Conservation (phyloP, 2,797 vertebrate genomes). For the Thalassophryne amazonica region DNA sequence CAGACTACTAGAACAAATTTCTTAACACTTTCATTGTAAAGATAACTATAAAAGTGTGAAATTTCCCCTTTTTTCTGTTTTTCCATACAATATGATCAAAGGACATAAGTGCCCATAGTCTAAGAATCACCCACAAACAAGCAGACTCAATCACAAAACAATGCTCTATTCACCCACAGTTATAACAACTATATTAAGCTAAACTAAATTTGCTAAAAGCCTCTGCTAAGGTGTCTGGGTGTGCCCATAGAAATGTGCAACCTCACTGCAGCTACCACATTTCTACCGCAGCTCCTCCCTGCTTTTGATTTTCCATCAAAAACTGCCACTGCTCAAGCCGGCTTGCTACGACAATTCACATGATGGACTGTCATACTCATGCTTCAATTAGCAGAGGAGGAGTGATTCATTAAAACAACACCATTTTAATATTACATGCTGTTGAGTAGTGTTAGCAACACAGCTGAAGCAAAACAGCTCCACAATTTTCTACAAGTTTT, state of each 20-base stretch:
- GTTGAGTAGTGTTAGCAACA: constrained; percentile 22
- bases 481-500: constrained; percentile 19
- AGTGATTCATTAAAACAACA: constrained; percentile 41
- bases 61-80: no score
- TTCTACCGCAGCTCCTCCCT: constrained; percentile 61
- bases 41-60: no score
- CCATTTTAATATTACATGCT: constrained; percentile 15
- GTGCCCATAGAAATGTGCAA: constrained; percentile 69
- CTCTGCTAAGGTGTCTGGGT: constrained; percentile 42
- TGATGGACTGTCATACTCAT: constrained; percentile 18
- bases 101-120: no score
- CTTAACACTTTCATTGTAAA: no score
- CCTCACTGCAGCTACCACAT: constrained; percentile 72
- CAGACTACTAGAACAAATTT: no score
- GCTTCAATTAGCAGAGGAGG: constrained; percentile 15
- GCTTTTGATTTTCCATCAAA: constrained; percentile 53
- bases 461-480: constrained; percentile 6
- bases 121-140: no score
- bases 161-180: neutral
- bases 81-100: no score
- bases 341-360: constrained; percentile 18
- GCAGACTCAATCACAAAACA: no score
- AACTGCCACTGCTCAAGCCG: constrained; percentile 43
- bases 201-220: constrained; percentile 17
- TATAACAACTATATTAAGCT: constrained; percentile 1